Percentiles rank a stretch among this genome's conserved stretches.
These are phyloP conservation scores for Balearica regulorum DNA, from an alignment of 2,797 vertebrate species.

Conservation along the genomic window DNA sequence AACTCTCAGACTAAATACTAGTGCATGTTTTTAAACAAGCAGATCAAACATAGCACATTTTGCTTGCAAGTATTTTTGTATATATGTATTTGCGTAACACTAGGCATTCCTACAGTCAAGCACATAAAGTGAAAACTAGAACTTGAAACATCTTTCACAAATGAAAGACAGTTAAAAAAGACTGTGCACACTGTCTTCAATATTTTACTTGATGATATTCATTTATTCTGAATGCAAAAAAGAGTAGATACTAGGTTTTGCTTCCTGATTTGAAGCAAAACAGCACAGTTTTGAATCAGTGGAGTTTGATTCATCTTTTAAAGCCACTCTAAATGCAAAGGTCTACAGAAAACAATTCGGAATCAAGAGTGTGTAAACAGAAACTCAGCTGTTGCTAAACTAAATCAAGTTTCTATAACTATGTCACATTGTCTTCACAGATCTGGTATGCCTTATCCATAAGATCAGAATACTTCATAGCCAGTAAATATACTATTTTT, in stretches of 20 bases:
- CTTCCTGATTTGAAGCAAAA: background rate
- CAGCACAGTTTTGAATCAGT: background rate
- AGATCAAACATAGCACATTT: background rate
- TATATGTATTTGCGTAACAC: fast-evolving
- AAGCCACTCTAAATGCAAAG: background rate
- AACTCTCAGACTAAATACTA: background rate
- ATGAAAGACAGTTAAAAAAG: background rate
- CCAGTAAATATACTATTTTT: background rate
- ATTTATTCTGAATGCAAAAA: background rate
- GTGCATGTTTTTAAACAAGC: background rate
- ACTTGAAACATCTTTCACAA: background rate
- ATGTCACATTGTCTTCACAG: background rate
- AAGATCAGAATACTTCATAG: background rate
- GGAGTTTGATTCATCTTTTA: background rate
- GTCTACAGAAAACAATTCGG: background rate
- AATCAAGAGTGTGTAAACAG: background rate
- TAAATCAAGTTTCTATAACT: background rate
- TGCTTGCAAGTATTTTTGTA: background rate
- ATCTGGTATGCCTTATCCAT: background rate
- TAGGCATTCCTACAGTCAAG: background rate
- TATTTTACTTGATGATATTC: background rate
- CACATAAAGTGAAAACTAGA: background rate
- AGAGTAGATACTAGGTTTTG: background rate
- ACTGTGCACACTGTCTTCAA: background rate
- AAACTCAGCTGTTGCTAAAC: background rate